phyloP scores from a whole-genome alignment of 2,113 vertebrate species.

The Lepus timidus region DNA sequence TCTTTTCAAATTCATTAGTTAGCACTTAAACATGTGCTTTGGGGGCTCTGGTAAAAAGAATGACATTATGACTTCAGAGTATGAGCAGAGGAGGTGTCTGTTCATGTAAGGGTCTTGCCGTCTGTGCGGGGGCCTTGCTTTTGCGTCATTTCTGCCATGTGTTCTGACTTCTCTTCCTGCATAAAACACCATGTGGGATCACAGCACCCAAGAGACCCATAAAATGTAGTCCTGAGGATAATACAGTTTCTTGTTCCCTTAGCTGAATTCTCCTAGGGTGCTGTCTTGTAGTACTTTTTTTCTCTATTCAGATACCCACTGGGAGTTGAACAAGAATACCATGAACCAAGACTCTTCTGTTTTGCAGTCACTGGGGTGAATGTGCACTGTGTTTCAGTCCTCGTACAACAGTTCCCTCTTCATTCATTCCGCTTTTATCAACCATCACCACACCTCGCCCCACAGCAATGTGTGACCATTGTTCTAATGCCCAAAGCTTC shows the following conservation, averaged over 20 bases:
- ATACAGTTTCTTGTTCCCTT: background rate
- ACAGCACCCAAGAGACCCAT: background rate
- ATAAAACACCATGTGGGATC: background rate
- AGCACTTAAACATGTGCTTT: background rate
- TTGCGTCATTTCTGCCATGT: background rate
- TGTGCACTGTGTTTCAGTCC: background rate
- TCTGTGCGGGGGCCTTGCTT: background rate
- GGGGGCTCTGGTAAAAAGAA: background rate
- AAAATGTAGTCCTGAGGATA: background rate
- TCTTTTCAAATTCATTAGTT: background rate
- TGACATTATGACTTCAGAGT: background rate
- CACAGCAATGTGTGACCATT: fast-evolving
- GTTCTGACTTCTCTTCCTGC: background rate
- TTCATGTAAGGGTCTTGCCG: background rate
- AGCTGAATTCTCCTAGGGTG: background rate
- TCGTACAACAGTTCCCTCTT: background rate
- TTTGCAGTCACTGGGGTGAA: background rate
- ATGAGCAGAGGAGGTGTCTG: background rate
- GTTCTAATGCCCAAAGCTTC: background rate
- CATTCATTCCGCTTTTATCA: background rate
- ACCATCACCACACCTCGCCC: background rate
- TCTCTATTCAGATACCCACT: background rate
- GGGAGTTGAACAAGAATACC: background rate
- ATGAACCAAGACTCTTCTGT: background rate
- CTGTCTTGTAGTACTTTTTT: background rate